These are phyloP conservation scores for Lagodon rhomboides DNA, from an alignment of 2,797 vertebrate species.

Conservation along the genomic window DNA sequence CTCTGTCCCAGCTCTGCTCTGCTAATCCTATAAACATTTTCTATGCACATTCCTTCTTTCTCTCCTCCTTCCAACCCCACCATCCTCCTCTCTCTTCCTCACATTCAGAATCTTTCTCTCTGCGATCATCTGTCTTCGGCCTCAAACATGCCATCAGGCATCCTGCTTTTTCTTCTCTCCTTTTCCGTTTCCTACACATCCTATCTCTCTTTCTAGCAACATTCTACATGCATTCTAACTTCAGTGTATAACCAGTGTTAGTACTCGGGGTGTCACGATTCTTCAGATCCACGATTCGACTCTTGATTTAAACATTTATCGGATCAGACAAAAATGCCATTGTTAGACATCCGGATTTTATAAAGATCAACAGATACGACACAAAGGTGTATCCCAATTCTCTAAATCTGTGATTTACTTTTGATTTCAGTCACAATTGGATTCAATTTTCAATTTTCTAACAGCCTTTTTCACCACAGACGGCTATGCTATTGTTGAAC, in stretches of 20 bases:
- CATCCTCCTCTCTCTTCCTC: constrained; percentile 25
- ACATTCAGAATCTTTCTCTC: constrained; percentile 53
- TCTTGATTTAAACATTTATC: no score
- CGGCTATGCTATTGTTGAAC: no score
- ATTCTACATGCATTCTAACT: constrained; percentile 5
- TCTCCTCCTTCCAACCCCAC: background rate
- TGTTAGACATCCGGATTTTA: no score
- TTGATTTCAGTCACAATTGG: no score
- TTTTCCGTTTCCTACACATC: background rate
- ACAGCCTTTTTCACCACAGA: no score
- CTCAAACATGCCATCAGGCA: constrained; percentile 17
- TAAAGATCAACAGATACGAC: no score
- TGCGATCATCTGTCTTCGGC: constrained; percentile 28
- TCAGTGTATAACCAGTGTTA: constrained; percentile 4
- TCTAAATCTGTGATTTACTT: no score
- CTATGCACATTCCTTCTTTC: constrained; percentile 54
- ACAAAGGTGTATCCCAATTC: no score
- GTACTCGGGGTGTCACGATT: no score
- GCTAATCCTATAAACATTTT: constrained; percentile 62
- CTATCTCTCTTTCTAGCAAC: constrained; percentile 14
- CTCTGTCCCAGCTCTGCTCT: constrained; percentile 59
- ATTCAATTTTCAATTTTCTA: no score
- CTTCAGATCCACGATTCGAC: no score
- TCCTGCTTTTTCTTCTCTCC: background rate
- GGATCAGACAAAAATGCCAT: no score